Base-by-base conservation (phyloP, 2,797 vertebrate species). In the Gymnopithys bicolor region DNA sequence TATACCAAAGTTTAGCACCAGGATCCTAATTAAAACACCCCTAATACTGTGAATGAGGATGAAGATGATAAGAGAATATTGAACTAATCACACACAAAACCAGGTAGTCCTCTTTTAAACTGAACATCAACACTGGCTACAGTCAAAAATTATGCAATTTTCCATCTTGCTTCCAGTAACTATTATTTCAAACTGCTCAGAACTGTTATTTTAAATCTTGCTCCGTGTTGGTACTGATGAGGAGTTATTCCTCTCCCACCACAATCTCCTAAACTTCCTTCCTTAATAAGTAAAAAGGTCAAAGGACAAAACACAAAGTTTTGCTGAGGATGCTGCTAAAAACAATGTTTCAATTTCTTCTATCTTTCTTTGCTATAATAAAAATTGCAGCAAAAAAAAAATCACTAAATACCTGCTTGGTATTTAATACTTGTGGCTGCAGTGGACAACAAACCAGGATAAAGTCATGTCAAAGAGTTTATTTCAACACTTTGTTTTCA, bases 401-500 rank as follows among this genome's bases (percentile, higher is more conserved):
- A 19, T 46, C 4, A 30, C 19, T 30, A 46, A 70, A 35, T 51
- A 59, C 3, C 9, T 25, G n/a, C 24, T 19, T 49, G 60, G 48
- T 66, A 53, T 66, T 78, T 84, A n/a, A 39, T 23, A 45, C 35
- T 60, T 4, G 2, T 25, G 15, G 43, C 48, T 80, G 41, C 64
- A 69, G 56, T 4, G 45, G 64, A 46, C 33, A 76, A 64, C 25
- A 69, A 71, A 82, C 12, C 56, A 53, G 60, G 19, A 53, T 23
- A 46, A 78, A 90, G 60, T 30, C 14, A 49, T 25, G 32, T 28
- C 84, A 4, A 7, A 71, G 79, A 73, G 51, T 58, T 82, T 84
- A 45, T 27, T 90, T 52, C 58, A 82, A 52, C 19, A 27, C 24
- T 94, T 60, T 71, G 58, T 55, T 84, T 84, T 56, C 90, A 87